Evolutionary conservation across 2,888 invertebrate species (phyloP).

Genomic region (Agonum fuliginosum): DNA sequence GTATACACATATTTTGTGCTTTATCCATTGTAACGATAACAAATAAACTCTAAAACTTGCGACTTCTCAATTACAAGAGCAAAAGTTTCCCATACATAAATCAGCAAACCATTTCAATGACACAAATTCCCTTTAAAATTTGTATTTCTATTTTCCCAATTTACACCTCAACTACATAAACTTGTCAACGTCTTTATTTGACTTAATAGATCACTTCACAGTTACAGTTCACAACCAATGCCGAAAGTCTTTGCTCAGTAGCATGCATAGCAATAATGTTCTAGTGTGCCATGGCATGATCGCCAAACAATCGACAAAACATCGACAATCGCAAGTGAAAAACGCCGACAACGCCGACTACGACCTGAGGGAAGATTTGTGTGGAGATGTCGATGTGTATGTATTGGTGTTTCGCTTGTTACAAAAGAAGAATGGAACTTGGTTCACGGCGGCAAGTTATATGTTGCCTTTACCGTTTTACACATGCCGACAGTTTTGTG

Average conservation of each 20-base stretch:
- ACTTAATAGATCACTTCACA: slow-evolving; percentile 15
- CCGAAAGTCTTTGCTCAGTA: not conserved
- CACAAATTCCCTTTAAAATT: slow-evolving; percentile 21
- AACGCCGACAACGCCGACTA: not conserved
- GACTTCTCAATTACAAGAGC: not conserved
- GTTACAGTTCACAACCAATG: not conserved
- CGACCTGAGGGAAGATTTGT: slow-evolving; percentile 40
- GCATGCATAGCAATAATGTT: slow-evolving; percentile 44
- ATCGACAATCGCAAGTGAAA: slow-evolving; percentile 34
- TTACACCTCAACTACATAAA: slow-evolving; percentile 42
- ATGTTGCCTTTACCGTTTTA: slow-evolving; percentile 52
- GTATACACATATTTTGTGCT: too few species aligned
- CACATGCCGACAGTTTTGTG: slow-evolving; percentile 39
- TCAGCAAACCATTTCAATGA: not conserved
- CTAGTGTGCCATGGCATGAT: slow-evolving; percentile 40
- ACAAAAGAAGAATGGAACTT: slow-evolving; percentile 36
- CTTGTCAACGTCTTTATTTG: slow-evolving; percentile 21
- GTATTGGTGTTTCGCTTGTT: slow-evolving; percentile 30
- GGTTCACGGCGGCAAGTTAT: slow-evolving; percentile 36
- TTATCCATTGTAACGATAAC: too few species aligned
- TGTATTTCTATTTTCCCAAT: not conserved
- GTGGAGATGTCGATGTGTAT: slow-evolving; percentile 4
- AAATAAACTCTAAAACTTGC: too few species aligned
- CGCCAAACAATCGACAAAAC: slow-evolving; percentile 43
- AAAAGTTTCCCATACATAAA: slow-evolving; percentile 16